A percentile compares a stretch with the other conserved stretches of the same genome.
phyloP scores from a whole-genome alignment of 23 tunicate genomes.

The Styela clava region DNA sequence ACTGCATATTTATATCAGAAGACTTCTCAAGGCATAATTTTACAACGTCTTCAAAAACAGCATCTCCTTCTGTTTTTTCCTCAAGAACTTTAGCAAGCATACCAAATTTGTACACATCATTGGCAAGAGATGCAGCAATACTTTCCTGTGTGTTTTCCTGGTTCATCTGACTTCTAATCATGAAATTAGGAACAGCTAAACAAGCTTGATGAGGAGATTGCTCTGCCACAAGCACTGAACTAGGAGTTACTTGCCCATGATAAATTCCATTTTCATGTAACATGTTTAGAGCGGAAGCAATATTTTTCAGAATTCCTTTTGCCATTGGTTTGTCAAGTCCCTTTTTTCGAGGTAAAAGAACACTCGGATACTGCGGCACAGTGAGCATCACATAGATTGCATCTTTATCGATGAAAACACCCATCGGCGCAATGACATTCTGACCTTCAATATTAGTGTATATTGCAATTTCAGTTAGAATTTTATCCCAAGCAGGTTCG shows the following conservation, averaged over 20 bases:
- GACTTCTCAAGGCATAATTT: background rate
- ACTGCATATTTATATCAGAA: background rate
- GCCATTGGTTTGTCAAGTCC: background rate
- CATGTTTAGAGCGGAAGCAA: constrained; percentile 3
- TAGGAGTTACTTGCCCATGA: constrained; percentile 13
- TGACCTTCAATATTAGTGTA: constrained; percentile 5
- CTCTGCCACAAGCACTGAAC: background rate
- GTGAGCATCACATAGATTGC: constrained; percentile 21
- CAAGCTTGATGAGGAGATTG: background rate
- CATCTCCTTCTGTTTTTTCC: background rate
- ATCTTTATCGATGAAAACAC: constrained; percentile 14
- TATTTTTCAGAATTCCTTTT: background rate
- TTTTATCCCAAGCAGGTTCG: background rate
- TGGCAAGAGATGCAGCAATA: background rate
- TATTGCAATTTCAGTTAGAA: background rate
- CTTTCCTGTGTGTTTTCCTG: background rate
- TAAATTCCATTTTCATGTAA: constrained; percentile 10
- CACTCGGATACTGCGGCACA: background rate
- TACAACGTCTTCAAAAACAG: background rate
- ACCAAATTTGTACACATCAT: constrained; percentile 5
- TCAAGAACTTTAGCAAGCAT: background rate
- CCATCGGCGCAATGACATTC: background rate
- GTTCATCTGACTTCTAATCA: background rate
- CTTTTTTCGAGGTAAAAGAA: background rate
- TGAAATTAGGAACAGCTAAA: constrained; percentile 21